phyloP scores from a whole-genome alignment of 2,888 invertebrate species.

The Lasius platythorax region DNA sequence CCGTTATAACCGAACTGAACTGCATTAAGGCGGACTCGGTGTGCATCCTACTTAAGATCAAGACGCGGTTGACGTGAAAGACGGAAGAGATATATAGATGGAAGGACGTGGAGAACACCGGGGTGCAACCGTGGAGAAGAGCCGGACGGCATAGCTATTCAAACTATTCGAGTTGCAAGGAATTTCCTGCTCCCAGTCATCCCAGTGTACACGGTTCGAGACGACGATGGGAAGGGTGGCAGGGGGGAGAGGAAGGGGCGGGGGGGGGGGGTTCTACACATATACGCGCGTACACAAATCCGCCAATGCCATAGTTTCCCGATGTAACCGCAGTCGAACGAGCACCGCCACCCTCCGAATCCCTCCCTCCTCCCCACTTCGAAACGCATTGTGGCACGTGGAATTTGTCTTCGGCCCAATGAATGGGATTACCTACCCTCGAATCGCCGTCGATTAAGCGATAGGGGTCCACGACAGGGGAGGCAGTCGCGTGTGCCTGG shows the following conservation, averaged over 20 bases:
- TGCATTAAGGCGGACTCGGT: background rate
- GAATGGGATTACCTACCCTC: constrained; percentile 74
- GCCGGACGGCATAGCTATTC: constrained; percentile 73
- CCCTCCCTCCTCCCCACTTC: constrained; percentile 44
- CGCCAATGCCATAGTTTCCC: constrained; percentile 74
- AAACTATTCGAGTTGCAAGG: constrained; percentile 77
- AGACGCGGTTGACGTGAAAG: constrained; percentile 20
- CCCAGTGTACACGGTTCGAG: constrained; percentile 60
- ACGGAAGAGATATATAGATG: constrained; percentile 26
- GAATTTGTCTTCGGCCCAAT: constrained; percentile 75
- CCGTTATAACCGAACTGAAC: constrained; percentile 19
- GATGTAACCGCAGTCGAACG: constrained; percentile 75
- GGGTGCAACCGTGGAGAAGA: constrained; percentile 53
- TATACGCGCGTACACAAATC: constrained; percentile 24
- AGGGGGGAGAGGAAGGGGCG: background rate
- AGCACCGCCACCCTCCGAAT: constrained; percentile 54
- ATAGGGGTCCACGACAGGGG: constrained; percentile 45
- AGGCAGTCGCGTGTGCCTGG: background rate
- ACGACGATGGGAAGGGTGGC: background rate
- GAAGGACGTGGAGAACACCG: constrained; percentile 24
- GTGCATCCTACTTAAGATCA: constrained; percentile 17
- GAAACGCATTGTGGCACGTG: constrained; percentile 71
- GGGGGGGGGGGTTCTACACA: constrained; percentile 3
- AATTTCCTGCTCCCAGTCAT: constrained; percentile 71
- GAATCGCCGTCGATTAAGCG: constrained; percentile 72